phyloP scores from a whole-genome alignment of 2,797 vertebrate genomes.

The Danio tinwini region DNA sequence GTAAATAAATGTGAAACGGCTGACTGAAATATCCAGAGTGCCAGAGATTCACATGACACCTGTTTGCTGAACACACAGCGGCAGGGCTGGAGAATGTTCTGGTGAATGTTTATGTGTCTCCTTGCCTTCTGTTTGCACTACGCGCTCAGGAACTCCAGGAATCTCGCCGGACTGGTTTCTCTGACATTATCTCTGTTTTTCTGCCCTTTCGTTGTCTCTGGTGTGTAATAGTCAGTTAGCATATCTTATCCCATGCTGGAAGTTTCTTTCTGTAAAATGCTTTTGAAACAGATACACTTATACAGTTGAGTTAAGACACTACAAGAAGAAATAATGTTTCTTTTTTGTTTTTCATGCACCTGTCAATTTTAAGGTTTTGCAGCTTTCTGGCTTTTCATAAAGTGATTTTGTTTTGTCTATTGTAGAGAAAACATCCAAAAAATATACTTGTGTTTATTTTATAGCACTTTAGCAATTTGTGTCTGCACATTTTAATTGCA shows the following conservation, averaged over 20 bases:
- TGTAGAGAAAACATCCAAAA: no score
- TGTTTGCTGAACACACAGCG: not conserved
- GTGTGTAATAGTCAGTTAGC: conserved; percentile 15
- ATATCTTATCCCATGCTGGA: not conserved
- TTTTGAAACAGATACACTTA: conserved; percentile 8
- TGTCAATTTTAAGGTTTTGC: no score
- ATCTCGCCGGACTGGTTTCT: conserved; percentile 67
- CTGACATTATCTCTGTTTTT: conserved; percentile 30
- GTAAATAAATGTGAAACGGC: conserved; percentile 8
- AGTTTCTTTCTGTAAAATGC: not conserved
- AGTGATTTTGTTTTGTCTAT: no score
- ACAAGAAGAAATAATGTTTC: no score
- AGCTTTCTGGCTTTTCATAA: no score
- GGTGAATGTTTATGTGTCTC: conserved; percentile 47
- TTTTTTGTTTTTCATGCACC: no score
- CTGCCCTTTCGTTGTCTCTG: conserved; percentile 40
- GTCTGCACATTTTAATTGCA: no score
- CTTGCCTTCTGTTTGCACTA: conserved; percentile 50
- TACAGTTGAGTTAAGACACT: no score
- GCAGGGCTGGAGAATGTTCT: conserved; percentile 42
- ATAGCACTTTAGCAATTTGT: no score
- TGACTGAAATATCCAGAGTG: conserved; percentile 11
- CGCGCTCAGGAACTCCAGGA: conserved; percentile 67
- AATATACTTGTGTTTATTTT: no score
- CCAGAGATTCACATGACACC: conserved; percentile 18